A percentile compares a stretch with the other conserved stretches of the same genome.
Evolutionary conservation across 1,140 invertebrate species (phyloP).

Genomic region (Drosophila biarmipes): DNA sequence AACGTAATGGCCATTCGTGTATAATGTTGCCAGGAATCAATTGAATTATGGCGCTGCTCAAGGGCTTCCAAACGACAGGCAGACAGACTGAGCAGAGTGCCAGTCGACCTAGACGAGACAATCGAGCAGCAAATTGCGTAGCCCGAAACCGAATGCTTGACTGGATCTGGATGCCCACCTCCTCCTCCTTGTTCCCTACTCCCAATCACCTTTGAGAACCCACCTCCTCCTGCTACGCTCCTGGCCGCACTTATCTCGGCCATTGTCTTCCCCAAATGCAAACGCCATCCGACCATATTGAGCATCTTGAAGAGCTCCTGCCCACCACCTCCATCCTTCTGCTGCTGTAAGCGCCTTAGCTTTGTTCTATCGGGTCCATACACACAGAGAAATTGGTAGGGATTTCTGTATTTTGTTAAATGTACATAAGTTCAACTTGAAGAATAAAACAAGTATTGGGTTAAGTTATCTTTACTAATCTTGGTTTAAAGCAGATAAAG

Average conservation of each 20-base stretch:
- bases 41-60: constrained; percentile 71
- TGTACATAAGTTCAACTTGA: too few species aligned
- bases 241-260: constrained; percentile 22
- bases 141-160: constrained; percentile 69
- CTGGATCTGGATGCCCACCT: constrained; percentile 4
- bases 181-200: not conserved
- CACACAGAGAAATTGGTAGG: not conserved
- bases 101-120: constrained; percentile 50
- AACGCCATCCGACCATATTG: constrained; percentile 41
- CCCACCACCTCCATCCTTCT: not conserved
- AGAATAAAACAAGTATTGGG: too few species aligned
- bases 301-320: constrained; percentile 33
- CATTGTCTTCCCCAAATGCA: constrained; percentile 44
- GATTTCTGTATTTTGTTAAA: too few species aligned
- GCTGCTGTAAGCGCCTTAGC: constrained; percentile 44
- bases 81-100: constrained; percentile 21
- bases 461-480: too few species aligned
- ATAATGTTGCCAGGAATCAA: constrained; percentile 72
- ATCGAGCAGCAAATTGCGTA: constrained; percentile 81
- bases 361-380: constrained; percentile 18
- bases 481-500: too few species aligned
- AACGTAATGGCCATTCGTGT: constrained; percentile 67
- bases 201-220: not conserved
- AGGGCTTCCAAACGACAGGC: constrained; percentile 34
- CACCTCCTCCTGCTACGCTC: not conserved